A percentile compares a stretch with the other conserved stretches of the same genome.
Evolutionary conservation across 2,888 invertebrate species (phyloP).

Genomic region (Diarsia rubi): DNA sequence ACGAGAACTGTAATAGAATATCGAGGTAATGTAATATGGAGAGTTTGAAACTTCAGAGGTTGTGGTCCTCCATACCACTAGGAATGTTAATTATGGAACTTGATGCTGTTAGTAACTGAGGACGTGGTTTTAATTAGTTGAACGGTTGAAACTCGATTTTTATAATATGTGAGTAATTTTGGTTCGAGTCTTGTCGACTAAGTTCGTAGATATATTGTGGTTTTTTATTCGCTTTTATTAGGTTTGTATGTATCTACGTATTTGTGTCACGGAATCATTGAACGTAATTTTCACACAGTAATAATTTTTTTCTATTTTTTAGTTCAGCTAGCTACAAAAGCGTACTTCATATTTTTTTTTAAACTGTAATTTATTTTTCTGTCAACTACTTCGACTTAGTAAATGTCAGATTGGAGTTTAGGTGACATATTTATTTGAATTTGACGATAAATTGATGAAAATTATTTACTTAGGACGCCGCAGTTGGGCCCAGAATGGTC

Average conservation of each 20-base stretch:
- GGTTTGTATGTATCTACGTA: no score
- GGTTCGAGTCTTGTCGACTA: not conserved
- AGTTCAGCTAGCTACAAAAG: no score
- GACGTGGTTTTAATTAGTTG: conserved; percentile 7
- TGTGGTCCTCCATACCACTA: not conserved
- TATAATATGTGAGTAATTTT: not conserved
- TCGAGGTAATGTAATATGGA: conserved; percentile 33
- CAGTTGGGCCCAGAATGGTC: not conserved
- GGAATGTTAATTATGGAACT: conserved; percentile 30
- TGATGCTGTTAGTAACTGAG: not conserved
- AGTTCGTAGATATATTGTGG: not conserved
- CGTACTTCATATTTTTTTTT: no score
- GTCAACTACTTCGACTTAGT: no score
- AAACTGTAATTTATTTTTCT: no score
- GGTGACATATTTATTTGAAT: not conserved
- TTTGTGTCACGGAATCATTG: no score
- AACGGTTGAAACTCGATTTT: conserved; percentile 2
- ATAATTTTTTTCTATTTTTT: no score
- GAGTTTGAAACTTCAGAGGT: conserved; percentile 34
- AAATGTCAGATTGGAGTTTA: not conserved
- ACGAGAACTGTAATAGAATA: conserved; percentile 42
- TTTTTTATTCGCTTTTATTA: not conserved
- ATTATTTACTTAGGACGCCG: no score
- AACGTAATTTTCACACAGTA: no score
- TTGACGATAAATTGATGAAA: not conserved